Evolutionary conservation across 1,140 invertebrate genomes (phyloP).

Genomic region (Microplitis mediator): DNA sequence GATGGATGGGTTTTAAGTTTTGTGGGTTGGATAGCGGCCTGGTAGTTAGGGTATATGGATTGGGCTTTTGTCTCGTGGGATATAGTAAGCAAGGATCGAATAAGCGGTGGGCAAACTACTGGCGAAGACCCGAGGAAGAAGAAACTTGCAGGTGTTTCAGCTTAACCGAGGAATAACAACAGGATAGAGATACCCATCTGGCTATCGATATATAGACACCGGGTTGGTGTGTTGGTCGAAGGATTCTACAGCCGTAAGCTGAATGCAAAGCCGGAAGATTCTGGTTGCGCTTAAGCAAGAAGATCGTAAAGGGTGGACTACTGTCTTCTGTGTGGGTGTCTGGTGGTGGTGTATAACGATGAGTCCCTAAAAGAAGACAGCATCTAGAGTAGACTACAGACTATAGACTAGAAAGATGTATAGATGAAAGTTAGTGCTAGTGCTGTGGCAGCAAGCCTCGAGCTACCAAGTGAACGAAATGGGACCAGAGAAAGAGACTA

Average conservation of each 20-base stretch:
- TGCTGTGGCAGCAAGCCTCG: too few relatives aligned
- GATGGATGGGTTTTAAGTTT: too few relatives aligned
- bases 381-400: background rate
- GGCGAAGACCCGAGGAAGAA: background rate
- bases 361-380: background rate
- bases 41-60: background rate
- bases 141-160: conserved; percentile 12
- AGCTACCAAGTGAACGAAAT: conserved; percentile 3
- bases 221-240: background rate
- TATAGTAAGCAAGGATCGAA: background rate
- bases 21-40: too few relatives aligned
- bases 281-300: background rate
- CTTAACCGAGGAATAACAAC: background rate
- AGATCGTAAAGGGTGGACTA: background rate
- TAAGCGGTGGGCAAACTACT: background rate
- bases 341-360: background rate
- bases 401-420: conserved; percentile 1
- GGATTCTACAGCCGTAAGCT: background rate
- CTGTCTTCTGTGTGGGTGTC: too few relatives aligned
- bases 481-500: conserved; percentile 19
- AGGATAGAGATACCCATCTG: background rate
- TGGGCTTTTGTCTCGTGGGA: background rate
- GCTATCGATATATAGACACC: conserved; percentile 3
- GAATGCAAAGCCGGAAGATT: background rate
- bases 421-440: background rate